Evolutionary conservation across 2,888 invertebrate genomes (phyloP).

Genomic region (Podotricha telesiphe): DNA sequence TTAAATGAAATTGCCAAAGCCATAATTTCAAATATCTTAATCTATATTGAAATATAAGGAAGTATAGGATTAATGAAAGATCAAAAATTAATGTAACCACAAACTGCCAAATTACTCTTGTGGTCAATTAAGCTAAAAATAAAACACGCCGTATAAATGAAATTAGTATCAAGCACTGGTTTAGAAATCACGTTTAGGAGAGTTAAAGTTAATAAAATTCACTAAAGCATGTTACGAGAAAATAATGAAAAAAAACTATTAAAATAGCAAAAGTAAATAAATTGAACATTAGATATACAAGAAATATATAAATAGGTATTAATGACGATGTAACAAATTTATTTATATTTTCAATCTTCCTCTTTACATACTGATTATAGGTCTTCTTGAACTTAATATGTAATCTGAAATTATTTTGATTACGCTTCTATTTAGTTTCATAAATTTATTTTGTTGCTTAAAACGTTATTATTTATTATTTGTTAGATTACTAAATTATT

Average conservation of each 20-base stretch:
- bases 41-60: conserved; percentile 12
- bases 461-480: too few species aligned
- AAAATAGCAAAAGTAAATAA: conserved; percentile 15
- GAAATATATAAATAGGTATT: conserved; percentile 10
- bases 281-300: conserved; percentile 20
- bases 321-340: conserved; percentile 11
- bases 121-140: conserved; percentile 47
- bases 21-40: conserved; percentile 15
- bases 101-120: conserved; percentile 50
- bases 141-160: conserved; percentile 28
- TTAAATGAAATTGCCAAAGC: background rate
- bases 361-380: conserved; percentile 4
- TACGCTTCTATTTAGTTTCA: too few species aligned
- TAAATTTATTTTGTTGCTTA: too few species aligned
- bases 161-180: conserved; percentile 40
- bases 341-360: background rate
- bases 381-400: background rate
- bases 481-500: too few species aligned
- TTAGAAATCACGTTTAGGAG: conserved; percentile 37
- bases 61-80: conserved; percentile 6
- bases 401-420: background rate
- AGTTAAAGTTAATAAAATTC: conserved; percentile 18
- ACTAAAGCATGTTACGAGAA: conserved; percentile 14
- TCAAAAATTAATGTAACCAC: conserved; percentile 42
- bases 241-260: conserved; percentile 18